Evolutionary conservation across 2,888 invertebrate species (phyloP), one percentile per base, ranked within the genome.

Genomic region (Ormyrus thymus): DNA sequence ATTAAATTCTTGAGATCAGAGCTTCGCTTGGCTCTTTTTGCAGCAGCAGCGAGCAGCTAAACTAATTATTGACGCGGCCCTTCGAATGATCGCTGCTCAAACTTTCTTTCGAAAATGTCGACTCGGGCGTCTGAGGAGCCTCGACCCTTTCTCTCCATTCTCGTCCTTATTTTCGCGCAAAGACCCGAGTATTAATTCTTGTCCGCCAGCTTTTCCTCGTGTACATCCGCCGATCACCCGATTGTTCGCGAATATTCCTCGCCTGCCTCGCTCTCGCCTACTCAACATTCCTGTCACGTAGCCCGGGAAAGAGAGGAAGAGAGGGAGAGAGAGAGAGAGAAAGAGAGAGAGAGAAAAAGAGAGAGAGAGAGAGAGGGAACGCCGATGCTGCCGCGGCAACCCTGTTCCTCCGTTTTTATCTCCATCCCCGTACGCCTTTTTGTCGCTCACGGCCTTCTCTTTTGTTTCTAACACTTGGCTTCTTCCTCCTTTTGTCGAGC

Each of bases 331-430:
- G 29, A 71, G 51, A 65, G 45, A 10, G 51, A 13, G 43, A 11
- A n/a, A 29, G 45, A 58, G 58, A 48, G 68, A 29, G 83, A 85
- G 85, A 55, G 59, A 64, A 48, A 56, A 48, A 73, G 46, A 65
- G 58, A 53, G 53, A 56, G 56, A 45, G 45, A 68, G 68, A 13
- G 61, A 10, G 68, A 50, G 46, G 0, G 58, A 13, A 83, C 85
- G 85, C 85, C 84, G 84, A 84, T 84, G 84, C 84, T 85, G 81
- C 79, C 81, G 78, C 69, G 76, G 79, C 80, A 82, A 29, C 29
- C 29, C 29, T 29, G 29, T 4, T 29, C 29, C 29, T 29, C 29
- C 29, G 2, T 29, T 29, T 29, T 29, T 29, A 29, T 29, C 29
- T 29, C 0, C 29, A 29, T 29, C 29, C 29, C 29, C 29, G 29